These are phyloP conservation scores for Harpagoxenus sublaevis DNA, from an alignment of 2,888 invertebrate genomes.

Conservation along the genomic window DNA sequence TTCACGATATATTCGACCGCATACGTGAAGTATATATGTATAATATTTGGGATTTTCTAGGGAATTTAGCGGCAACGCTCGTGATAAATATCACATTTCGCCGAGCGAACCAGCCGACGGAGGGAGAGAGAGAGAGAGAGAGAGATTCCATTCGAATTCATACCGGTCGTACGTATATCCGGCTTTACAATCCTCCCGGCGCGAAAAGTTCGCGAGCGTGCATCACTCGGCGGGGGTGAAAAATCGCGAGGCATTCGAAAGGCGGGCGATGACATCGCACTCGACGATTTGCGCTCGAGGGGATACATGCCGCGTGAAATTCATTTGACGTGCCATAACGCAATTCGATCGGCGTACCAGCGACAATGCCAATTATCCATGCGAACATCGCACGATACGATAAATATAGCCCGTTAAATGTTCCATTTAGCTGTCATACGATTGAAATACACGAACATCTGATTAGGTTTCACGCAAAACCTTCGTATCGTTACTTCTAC, in stretches of 20 bases:
- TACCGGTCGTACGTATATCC: slow-evolving; percentile 44
- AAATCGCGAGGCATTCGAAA: slow-evolving; percentile 51
- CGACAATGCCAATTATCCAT: slow-evolving; percentile 26
- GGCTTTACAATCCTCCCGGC: slow-evolving; percentile 54
- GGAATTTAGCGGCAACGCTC: slow-evolving; percentile 48
- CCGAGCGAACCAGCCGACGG: slow-evolving; percentile 38
- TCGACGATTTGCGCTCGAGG: not conserved
- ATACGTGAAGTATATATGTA: slow-evolving; percentile 23
- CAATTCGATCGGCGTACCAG: slow-evolving; percentile 18
- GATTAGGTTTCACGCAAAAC: not conserved
- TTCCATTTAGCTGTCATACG: not conserved
- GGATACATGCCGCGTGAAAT: slow-evolving; percentile 35
- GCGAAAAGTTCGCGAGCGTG: slow-evolving; percentile 41
- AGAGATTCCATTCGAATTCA: slow-evolving; percentile 57
- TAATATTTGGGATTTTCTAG: slow-evolving; percentile 61
- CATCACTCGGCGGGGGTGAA: slow-evolving; percentile 14
- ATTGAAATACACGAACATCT: not conserved
- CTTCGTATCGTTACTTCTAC: not conserved
- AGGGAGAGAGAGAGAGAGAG: slow-evolving; percentile 25
- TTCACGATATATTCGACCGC: slow-evolving; percentile 26
- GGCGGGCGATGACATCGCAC: slow-evolving; percentile 26
- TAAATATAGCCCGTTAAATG: not conserved
- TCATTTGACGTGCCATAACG: slow-evolving; percentile 32
- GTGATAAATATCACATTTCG: slow-evolving; percentile 62
- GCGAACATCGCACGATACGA: not conserved